Conservation (phyloP, 2,113 vertebrate species). For the Saccopteryx bilineata region DNA sequence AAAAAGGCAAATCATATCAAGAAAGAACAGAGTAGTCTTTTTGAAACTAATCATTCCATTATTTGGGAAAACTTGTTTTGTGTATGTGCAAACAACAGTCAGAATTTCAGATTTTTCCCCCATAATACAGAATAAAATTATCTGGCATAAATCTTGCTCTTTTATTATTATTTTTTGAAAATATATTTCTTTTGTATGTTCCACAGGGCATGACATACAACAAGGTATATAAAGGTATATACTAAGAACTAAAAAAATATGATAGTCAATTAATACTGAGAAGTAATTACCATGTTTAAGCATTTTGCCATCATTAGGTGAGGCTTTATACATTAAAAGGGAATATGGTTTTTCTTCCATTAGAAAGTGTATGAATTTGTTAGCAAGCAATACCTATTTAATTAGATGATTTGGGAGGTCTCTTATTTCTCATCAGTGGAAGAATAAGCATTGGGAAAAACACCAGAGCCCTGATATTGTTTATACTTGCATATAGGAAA, state of each 20-base stretch:
- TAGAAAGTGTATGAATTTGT: not conserved
- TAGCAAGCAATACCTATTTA: not conserved
- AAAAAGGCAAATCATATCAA: not conserved
- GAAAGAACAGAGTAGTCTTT: not conserved
- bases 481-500: not conserved
- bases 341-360: not conserved
- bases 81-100: not conserved
- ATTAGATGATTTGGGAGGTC: not conserved
- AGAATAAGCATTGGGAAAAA: conserved; percentile 4
- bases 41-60: not conserved
- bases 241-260: not conserved
- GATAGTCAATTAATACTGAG: not conserved
- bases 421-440: conserved; percentile 10
- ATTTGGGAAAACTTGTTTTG: not conserved
- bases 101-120: not conserved
- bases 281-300: conserved; percentile 11
- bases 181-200: not conserved
- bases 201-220: not conserved
- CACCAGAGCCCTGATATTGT: not conserved
- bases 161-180: not conserved
- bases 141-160: not conserved
- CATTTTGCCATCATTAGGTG: not conserved
- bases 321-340: not conserved
- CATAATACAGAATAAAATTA: not conserved
- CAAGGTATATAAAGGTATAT: not conserved